phyloP scores from a whole-genome alignment of 1,140 invertebrate genomes.

The Drosophila seguyi region DNA sequence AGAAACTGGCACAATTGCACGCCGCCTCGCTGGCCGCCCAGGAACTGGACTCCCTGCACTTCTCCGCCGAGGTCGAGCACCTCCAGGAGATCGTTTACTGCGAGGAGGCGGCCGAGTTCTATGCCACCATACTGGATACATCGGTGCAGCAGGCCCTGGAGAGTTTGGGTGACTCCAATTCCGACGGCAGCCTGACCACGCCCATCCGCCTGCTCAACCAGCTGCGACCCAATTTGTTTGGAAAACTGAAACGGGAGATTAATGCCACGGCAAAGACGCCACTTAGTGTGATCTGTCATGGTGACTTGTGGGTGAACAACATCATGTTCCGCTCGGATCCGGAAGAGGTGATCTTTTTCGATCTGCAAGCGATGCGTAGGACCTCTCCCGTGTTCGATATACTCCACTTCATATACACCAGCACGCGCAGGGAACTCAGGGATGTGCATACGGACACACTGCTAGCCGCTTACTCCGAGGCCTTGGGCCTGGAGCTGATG shows the following conservation, averaged over 20 bases:
- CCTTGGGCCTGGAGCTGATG: constrained; percentile 54
- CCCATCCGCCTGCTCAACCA: constrained; percentile 70
- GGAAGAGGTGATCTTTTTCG: constrained; percentile 85
- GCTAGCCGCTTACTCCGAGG: constrained; percentile 64
- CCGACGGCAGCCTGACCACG: constrained; percentile 62
- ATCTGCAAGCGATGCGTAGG: constrained; percentile 86
- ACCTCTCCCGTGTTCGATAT: constrained; percentile 86
- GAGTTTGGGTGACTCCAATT: constrained; percentile 69
- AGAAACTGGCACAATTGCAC: constrained; percentile 82
- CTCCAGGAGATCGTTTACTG: constrained; percentile 81
- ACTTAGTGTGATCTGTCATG: constrained; percentile 84
- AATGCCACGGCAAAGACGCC: constrained; percentile 46
- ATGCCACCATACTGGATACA: constrained; percentile 69
- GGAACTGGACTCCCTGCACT: constrained; percentile 52
- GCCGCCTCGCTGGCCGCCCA: constrained; percentile 77
- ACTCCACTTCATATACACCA: constrained; percentile 82
- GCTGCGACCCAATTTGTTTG: constrained; percentile 60
- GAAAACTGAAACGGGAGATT: constrained; percentile 63
- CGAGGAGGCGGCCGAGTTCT: constrained; percentile 74
- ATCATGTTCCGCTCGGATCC: constrained; percentile 80
- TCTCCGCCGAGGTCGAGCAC: constrained; percentile 40
- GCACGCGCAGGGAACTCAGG: constrained; percentile 71
- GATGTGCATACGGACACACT: constrained; percentile 72
- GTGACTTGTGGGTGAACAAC: constrained; percentile 85
- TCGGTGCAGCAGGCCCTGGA: constrained; percentile 78